phyloP scores from a whole-genome alignment of 1,140 invertebrate species.

The Brachionus manjavacas region DNA sequence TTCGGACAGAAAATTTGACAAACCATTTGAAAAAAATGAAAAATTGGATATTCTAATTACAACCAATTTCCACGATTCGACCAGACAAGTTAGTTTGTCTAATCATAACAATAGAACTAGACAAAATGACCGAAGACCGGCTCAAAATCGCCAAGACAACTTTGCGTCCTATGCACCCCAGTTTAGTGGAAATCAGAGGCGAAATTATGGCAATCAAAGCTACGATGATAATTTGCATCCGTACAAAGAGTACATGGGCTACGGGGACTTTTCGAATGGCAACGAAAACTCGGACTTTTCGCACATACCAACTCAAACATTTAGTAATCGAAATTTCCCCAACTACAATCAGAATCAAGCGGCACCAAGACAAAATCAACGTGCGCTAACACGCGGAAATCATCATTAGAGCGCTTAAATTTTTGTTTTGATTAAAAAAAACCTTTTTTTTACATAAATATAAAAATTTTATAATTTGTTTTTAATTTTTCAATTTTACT shows the following conservation, averaged over 20 bases:
- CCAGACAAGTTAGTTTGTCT: neutral
- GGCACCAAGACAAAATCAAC: neutral
- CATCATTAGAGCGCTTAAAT: neutral
- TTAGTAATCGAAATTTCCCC: neutral
- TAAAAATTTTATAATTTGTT: constrained; percentile 17
- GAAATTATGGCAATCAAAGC: neutral
- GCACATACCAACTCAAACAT: neutral
- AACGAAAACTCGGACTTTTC: neutral
- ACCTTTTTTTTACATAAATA: neutral
- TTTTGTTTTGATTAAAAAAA: neutral
- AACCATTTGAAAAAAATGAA: constrained; percentile 26
- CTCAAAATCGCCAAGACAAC: neutral
- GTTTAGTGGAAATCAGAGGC: neutral
- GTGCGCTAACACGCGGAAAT: neutral
- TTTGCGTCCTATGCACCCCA: neutral
- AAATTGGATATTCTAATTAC: constrained; percentile 28
- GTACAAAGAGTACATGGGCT: neutral
- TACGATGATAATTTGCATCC: constrained; percentile 1
- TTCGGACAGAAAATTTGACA: constrained; percentile 12
- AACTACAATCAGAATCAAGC: neutral
- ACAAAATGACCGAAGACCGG: neutral
- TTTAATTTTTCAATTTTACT: constrained; percentile 1
- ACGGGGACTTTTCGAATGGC: neutral
- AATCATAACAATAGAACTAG: neutral
- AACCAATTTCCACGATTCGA: neutral